These are phyloP conservation scores for Axis porcinus DNA, from an alignment of 2,113 vertebrate genomes.

Conservation along the genomic window DNA sequence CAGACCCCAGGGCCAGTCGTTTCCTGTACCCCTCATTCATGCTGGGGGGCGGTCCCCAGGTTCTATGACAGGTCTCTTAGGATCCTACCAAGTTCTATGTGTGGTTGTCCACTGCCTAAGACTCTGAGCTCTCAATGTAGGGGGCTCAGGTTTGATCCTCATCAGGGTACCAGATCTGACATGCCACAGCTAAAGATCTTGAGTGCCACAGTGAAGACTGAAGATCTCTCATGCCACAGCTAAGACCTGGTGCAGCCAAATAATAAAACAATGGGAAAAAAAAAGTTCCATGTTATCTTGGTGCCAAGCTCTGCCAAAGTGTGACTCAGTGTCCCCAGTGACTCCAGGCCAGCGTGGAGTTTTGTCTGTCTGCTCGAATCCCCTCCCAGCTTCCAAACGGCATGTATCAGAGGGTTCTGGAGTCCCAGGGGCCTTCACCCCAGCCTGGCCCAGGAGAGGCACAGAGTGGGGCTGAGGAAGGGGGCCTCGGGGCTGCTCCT, in stretches of 20 bases:
- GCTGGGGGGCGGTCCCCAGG: neutral
- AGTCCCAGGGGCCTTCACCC: neutral
- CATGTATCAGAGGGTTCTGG: neutral
- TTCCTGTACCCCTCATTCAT: fast-evolving
- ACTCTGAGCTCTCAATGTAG: neutral
- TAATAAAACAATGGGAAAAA: neutral
- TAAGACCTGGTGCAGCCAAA: neutral
- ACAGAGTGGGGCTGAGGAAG: neutral
- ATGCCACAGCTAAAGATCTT: neutral
- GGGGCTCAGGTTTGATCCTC: neutral
- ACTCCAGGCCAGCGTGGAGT: neutral
- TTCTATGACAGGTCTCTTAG: neutral
- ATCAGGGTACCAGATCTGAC: neutral
- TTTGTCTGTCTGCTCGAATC: neutral
- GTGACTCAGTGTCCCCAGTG: slow-evolving; percentile 12
- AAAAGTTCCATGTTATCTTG: neutral
- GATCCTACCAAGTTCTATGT: neutral
- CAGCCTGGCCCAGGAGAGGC: neutral
- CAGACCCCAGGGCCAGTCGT: neutral
- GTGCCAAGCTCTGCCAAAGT: fast-evolving
- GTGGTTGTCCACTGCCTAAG: neutral
- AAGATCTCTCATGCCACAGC: neutral
- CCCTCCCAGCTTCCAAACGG: neutral
- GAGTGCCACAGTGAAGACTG: neutral
- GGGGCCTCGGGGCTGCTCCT: fast-evolving